phyloP scores from a whole-genome alignment of 2,113 vertebrate species.

The Gnathonemus echidnorhynchus region DNA sequence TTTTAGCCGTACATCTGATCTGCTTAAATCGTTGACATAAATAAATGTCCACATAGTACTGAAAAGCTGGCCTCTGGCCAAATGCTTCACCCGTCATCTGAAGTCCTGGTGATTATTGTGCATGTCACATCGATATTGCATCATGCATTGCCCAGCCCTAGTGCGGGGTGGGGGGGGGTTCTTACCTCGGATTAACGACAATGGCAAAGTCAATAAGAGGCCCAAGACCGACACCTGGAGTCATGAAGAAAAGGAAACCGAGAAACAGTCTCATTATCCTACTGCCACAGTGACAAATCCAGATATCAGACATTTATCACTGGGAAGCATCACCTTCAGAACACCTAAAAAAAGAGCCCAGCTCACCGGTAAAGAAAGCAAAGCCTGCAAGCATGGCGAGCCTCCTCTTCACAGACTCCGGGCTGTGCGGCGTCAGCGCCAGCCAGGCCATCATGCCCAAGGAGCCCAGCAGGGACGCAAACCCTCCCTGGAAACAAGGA shows the following conservation, averaged over 20 bases:
- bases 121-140: no score
- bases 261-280: background rate
- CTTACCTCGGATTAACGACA: constrained; percentile 80
- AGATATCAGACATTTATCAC: background rate
- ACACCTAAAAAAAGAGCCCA: background rate
- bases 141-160: no score
- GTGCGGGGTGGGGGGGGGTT: background rate
- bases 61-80: no score
- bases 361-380: constrained; percentile 82
- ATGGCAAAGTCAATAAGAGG: constrained; percentile 85
- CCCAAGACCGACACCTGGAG: constrained; percentile 79
- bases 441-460: constrained; percentile 87
- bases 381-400: constrained; percentile 82
- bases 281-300: background rate
- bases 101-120: no score
- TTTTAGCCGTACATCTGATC: no score
- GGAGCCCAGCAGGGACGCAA: constrained; percentile 72
- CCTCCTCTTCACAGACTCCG: constrained; percentile 80
- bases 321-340: background rate
- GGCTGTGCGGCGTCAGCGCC: constrained; percentile 78
- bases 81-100: no score
- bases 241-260: background rate
- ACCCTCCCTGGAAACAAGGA: constrained; percentile 63
- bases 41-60: no score
- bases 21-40: no score